Percentiles rank a stretch among this genome's conserved stretches.
Conservation (phyloP, 1,140 invertebrate genomes). For the Ruditapes philippinarum region DNA sequence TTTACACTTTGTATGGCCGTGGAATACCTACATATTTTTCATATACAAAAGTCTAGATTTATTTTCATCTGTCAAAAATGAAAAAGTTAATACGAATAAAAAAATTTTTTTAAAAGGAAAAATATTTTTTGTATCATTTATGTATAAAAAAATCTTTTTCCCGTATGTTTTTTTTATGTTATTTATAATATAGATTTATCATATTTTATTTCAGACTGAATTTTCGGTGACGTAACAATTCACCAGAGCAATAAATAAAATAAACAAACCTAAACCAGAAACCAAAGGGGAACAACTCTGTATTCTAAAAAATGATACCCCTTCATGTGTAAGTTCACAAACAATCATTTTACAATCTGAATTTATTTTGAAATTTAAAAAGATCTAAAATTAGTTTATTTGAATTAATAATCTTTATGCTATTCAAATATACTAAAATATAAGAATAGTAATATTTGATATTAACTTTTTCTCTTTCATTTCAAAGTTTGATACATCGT, state of each 20-base stretch:
- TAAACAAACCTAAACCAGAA: slow-evolving; percentile 9
- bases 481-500: not conserved
- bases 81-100: not conserved
- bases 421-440: not conserved
- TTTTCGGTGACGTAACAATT: not conserved
- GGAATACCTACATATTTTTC: too few relatives aligned
- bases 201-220: not conserved
- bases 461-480: not conserved
- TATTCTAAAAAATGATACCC: not conserved
- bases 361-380: not conserved
- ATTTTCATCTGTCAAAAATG: not conserved
- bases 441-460: not conserved
- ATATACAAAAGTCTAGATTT: not conserved
- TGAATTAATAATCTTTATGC: not conserved
- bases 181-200: not conserved
- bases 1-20: too few relatives aligned
- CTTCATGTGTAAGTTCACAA: not conserved
- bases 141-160: not conserved
- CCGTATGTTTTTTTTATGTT: not conserved
- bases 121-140: too few relatives aligned
- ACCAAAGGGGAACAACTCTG: not conserved
- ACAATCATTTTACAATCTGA: not conserved
- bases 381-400: not conserved
- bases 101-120: not conserved
- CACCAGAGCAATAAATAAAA: not conserved